Evolutionary conservation across 2,113 vertebrate genomes (phyloP).

Genomic region (Pyrgilauda ruficollis): DNA sequence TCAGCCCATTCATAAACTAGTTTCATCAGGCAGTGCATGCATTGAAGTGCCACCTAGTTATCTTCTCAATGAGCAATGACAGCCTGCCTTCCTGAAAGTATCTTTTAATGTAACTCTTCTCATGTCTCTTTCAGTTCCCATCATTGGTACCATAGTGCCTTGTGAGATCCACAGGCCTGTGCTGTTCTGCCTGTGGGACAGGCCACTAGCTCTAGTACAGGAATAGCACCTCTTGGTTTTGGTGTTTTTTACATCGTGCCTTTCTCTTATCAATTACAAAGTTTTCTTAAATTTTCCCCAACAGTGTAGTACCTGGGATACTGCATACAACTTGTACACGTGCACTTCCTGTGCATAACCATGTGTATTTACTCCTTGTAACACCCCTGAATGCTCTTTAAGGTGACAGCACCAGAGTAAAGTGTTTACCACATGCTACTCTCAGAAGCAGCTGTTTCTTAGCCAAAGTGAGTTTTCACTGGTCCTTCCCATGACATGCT

Average conservation of each 20-base stretch:
- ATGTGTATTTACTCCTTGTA: background rate
- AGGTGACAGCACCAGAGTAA: background rate
- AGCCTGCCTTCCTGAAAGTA: background rate
- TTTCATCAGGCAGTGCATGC: background rate
- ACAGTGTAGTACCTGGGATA: background rate
- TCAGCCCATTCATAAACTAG: background rate
- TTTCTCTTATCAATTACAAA: background rate
- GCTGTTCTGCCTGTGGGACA: background rate
- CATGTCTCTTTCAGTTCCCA: background rate
- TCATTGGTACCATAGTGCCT: background rate
- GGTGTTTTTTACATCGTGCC: background rate
- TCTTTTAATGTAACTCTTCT: background rate
- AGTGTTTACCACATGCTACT: background rate
- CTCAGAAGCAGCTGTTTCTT: background rate
- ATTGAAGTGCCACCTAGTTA: background rate
- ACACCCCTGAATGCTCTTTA: background rate
- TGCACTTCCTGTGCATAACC: background rate
- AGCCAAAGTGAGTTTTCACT: background rate
- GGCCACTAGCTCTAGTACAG: background rate
- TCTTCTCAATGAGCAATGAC: background rate
- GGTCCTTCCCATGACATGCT: background rate
- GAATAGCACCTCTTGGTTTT: background rate
- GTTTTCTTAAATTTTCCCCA: background rate
- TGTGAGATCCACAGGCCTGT: background rate
- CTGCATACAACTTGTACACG: accelerated